Evolutionary conservation across 2,113 vertebrate genomes (phyloP), one percentile per base, ranked within the genome.

Genomic region (Hystrix cristata): DNA sequence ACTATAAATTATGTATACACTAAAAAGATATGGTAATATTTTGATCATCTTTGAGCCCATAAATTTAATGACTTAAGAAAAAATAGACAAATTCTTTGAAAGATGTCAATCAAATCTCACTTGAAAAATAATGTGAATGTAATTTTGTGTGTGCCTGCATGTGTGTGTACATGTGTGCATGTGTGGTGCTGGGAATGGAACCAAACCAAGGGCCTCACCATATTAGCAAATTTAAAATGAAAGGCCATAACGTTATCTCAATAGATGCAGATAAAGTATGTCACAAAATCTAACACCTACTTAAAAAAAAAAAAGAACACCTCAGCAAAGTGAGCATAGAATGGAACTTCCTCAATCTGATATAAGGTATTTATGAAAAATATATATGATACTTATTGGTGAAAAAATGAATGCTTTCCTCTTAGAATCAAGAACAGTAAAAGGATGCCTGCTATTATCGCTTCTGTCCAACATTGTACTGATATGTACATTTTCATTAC

Each of bases 61-160:
- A 67, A 72, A 95, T 82, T 93, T 11, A 92, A 60, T 62, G 19
- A 96, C 2, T 21, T 51, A 90, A 90, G 29, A 96, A 38, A 55
- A 94, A 94, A 92, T 60, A 12, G 38, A 74, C 43, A 87, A 71
- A 74, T 43, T 87, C 53, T 6, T 71, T 90, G 9, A 90, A 83
- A 92, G 55, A 92, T 4, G 90, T n/a, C 72, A 90, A 89, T 3
- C 29, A 87, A 80, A 90, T 72, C 34, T 94, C 48, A 87, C 2
- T 31, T 59, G 43, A 92, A 95, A 43, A 67, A 72, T 62, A 62
- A 62, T 23, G 7, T 23, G 21, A 62, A 62, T 11, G 5, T 19
- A 55, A 38, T 38, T 57, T n/a, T 1, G 7, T n/a, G 16, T 10
- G 27, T 13, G 3, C 12, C 43, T 29, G 31, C 18, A 9, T 21